phyloP scores from a whole-genome alignment of 2,797 vertebrate genomes.

The Scolopax bukidnonensis region DNA sequence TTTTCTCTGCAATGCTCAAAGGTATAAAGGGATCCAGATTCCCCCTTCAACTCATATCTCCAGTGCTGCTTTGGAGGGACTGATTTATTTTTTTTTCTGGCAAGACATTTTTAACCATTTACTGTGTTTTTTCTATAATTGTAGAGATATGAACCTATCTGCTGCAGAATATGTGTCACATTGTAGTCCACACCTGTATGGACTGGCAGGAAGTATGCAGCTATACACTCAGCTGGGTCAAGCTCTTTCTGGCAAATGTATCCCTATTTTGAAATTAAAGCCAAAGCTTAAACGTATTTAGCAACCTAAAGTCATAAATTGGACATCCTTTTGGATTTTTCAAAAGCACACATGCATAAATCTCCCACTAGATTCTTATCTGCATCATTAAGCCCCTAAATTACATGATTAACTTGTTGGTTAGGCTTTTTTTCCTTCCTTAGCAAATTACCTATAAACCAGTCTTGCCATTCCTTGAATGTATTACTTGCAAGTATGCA shows the following conservation, averaged over 20 bases:
- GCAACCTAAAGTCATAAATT: background rate
- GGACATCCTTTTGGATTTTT: background rate
- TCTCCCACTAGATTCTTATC: slow-evolving; percentile 25
- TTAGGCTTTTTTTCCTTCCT: background rate
- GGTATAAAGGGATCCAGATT: background rate
- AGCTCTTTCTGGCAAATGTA: background rate
- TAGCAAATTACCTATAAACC: slow-evolving; percentile 21
- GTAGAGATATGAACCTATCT: background rate
- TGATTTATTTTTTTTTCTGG: background rate
- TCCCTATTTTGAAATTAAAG: background rate
- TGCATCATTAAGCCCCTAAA: slow-evolving; percentile 35
- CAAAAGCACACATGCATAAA: background rate
- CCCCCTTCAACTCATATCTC: background rate
- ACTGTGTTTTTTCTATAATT: background rate
- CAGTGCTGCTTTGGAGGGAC: background rate
- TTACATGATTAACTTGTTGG: background rate
- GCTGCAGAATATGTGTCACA: background rate
- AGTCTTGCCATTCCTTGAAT: background rate
- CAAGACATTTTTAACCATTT: background rate
- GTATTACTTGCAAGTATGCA: background rate
- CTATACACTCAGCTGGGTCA: background rate
- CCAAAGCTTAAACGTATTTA: background rate
- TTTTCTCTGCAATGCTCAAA: background rate
- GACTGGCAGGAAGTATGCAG: background rate
- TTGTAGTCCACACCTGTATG: background rate